phyloP scores from a whole-genome alignment of 2,888 invertebrate genomes.

The Synergus umbraculus region DNA sequence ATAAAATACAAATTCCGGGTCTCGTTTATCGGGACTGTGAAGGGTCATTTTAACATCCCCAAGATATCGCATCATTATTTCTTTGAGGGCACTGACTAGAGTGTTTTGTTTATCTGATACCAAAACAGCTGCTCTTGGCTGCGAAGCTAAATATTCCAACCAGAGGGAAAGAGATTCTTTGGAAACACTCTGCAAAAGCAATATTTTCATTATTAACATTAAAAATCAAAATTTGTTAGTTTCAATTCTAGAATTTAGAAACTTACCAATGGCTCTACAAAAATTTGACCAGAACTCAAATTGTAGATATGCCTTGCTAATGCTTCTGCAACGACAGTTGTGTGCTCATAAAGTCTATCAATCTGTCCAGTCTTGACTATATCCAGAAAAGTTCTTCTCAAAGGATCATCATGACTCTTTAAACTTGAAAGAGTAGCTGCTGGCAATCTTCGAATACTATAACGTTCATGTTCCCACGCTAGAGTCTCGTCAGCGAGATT shows the following conservation, averaged over 20 bases:
- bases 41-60: slow-evolving; percentile 86
- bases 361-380: slow-evolving; percentile 80
- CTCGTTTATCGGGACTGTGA: slow-evolving; percentile 88
- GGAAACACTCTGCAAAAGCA: slow-evolving; percentile 85
- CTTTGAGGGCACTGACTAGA: slow-evolving; percentile 85
- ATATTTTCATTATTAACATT: not conserved
- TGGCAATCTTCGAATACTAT: slow-evolving; percentile 93
- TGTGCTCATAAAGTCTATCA: slow-evolving; percentile 82
- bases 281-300: slow-evolving; percentile 82
- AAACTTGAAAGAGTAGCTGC: slow-evolving; percentile 94
- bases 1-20: slow-evolving; percentile 96
- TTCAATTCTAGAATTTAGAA: slow-evolving; percentile 7
- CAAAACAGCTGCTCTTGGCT: slow-evolving; percentile 87
- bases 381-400: slow-evolving; percentile 83
- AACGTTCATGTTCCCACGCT: slow-evolving; percentile 98
- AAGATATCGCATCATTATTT: slow-evolving; percentile 86
- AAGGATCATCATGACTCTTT: slow-evolving; percentile 83
- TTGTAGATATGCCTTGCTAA: slow-evolving; percentile 90
- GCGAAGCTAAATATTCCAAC: slow-evolving; percentile 85
- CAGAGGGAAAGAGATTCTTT: slow-evolving; percentile 86
- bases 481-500: slow-evolving; percentile 94
- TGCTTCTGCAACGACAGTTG: slow-evolving; percentile 88
- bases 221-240: slow-evolving; percentile 2
- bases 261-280: slow-evolving; percentile 87
- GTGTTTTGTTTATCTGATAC: slow-evolving; percentile 83